Base-by-base conservation (phyloP, 2,888 invertebrate species). In the Sicus ferrugineus region DNA sequence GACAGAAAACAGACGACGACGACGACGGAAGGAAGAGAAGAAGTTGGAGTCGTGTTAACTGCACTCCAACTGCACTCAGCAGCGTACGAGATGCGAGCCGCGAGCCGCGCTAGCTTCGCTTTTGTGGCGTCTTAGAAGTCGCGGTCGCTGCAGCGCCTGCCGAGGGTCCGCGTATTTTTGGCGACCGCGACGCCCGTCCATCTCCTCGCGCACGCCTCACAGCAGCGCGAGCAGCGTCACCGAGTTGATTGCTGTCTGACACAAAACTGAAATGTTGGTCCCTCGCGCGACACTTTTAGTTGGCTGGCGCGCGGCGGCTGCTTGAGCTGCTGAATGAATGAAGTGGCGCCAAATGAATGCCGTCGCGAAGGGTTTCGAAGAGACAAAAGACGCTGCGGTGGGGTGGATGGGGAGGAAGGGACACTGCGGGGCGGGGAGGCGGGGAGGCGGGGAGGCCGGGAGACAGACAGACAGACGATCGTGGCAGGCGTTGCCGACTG, bases 331-430 rank as follows among this genome's bases (percentile, higher is more conserved):
- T n/a, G n/a, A n/a, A n/a, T n/a, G 21, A 38, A 54, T 23, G 34
- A 38, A 65, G 54, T 65, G 65, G 65, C 65, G 65, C 65, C 65
- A 65, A 65, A 38, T 65, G 54, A 65, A 65, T 34, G 54, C 34
- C 19, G 31, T 23, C 11, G 28, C 62, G 26, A 42, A 42, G 38
- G 26, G 23, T 34, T 42, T 42, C 21, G 14, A 16, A 31, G 23
- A 42, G 21, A 19, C 23, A 61, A 34, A 58, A 58, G n/a, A 59
- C 19, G 52, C 23, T 23, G 26, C 19, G 30, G 28, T 30, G 58
- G 28, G n/a, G 28, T 26, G 30, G 14, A 23, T n/a, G 6, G 21
- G 5, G 26, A 30, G 58, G 26, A 34, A 34, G 58, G 58, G 62
- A 30, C n/a, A 34, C 26, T 19, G 28, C 28, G 58, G 58, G 46